Evolutionary conservation across 2,797 vertebrate species (phyloP).

Genomic region (Phyllotis vaccarum): DNA sequence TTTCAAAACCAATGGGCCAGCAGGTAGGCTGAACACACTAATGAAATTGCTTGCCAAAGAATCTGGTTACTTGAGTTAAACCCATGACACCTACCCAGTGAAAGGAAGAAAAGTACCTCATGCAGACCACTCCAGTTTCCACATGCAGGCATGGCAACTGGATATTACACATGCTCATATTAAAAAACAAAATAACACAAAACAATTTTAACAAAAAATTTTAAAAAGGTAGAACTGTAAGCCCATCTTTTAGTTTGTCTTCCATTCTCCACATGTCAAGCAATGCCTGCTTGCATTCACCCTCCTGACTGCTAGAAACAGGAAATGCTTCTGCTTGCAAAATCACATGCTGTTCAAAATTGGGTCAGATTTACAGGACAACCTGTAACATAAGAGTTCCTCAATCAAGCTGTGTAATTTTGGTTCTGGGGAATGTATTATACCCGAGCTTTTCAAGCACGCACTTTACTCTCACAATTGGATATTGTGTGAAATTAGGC

Average conservation of each 20-base stretch:
- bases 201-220: neutral
- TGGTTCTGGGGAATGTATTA: neutral
- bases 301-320: neutral
- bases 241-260: neutral
- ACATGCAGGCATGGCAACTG: neutral
- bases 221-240: neutral
- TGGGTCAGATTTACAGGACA: slow-evolving; percentile 8
- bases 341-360: neutral
- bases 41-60: neutral
- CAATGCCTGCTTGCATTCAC: neutral
- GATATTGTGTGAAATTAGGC: slow-evolving; percentile 37
- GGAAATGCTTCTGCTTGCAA: neutral
- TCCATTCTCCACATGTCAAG: no score
- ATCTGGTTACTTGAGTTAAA: neutral
- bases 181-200: neutral
- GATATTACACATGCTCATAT: neutral
- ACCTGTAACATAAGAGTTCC: slow-evolving; percentile 9
- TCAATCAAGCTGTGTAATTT: neutral
- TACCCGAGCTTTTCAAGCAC: neutral
- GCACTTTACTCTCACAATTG: slow-evolving; percentile 3
- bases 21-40: rapidly evolving
- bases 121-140: neutral
- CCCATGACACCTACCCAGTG: neutral
- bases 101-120: neutral
- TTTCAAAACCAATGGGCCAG: neutral